phyloP scores from a whole-genome alignment of 1,140 invertebrate genomes.

The Dufourea novaeangliae region DNA sequence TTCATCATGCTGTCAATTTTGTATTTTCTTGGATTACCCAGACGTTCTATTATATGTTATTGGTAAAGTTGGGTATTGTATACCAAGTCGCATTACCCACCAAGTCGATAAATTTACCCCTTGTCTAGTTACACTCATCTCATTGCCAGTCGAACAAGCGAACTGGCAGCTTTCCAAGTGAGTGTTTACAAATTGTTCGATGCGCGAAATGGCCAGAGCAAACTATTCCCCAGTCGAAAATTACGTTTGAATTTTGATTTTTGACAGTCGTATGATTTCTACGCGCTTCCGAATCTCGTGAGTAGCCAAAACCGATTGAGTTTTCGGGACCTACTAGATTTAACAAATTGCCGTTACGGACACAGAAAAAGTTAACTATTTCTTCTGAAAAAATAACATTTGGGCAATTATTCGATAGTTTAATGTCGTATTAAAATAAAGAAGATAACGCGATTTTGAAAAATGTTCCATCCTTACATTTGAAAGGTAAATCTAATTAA shows the following conservation, averaged over 20 bases:
- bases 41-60: neutral
- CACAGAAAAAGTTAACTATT: neutral
- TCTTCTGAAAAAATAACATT: neutral
- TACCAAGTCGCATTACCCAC: too few relatives aligned
- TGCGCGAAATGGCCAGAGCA: neutral
- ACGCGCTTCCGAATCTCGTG: constrained; percentile 49
- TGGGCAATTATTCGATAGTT: neutral
- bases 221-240: constrained; percentile 50
- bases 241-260: constrained; percentile 66
- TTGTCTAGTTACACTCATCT: constrained; percentile 17
- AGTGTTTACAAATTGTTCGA: constrained; percentile 31
- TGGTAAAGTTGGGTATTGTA: neutral
- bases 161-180: constrained; percentile 56
- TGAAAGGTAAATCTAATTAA: neutral
- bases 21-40: neutral
- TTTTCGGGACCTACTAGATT: constrained; percentile 51
- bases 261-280: constrained; percentile 59
- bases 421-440: neutral
- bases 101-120: neutral
- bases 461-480: neutral
- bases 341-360: constrained; percentile 61
- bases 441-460: neutral
- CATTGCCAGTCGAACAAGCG: constrained; percentile 27
- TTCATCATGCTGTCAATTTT: neutral
- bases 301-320: constrained; percentile 47